Percentiles rank a stretch among this genome's conserved stretches.
These are phyloP conservation scores for Brachyalestes nurse DNA, from an alignment of 2,797 vertebrate species.

Conservation along the genomic window DNA sequence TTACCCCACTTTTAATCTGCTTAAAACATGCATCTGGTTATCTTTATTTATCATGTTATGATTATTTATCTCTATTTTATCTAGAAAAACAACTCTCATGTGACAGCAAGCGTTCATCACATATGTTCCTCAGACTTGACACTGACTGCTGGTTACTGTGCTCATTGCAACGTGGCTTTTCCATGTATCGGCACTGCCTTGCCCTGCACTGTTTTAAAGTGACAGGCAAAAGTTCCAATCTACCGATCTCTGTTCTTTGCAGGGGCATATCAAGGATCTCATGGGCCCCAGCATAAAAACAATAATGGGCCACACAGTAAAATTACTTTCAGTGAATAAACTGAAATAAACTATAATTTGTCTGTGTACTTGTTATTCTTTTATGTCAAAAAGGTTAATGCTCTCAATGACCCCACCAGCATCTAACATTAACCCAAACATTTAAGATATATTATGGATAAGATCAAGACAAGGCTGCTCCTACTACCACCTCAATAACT, in stretches of 20 bases:
- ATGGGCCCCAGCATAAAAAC: too few relatives aligned
- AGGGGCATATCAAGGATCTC: too few relatives aligned
- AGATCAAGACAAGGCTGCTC: too few relatives aligned
- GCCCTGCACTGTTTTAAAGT: background rate
- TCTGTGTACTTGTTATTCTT: too few relatives aligned
- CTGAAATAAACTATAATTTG: too few relatives aligned
- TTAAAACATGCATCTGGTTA: constrained; percentile 36
- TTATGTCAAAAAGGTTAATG: too few relatives aligned
- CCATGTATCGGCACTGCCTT: background rate
- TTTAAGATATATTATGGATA: too few relatives aligned
- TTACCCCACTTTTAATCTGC: constrained; percentile 45
- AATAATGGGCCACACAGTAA: too few relatives aligned
- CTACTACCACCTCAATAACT: too few relatives aligned
- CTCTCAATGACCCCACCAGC: too few relatives aligned
- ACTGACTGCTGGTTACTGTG: background rate
- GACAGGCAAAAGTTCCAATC: background rate
- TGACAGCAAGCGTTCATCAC: background rate
- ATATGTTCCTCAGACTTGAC: background rate
- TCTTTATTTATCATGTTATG: background rate
- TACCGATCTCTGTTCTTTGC: background rate
- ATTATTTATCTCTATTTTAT: constrained; percentile 17
- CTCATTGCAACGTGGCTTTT: background rate
- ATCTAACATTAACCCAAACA: too few relatives aligned
- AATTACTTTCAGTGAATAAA: too few relatives aligned
- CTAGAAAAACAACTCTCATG: constrained; percentile 29